Percentiles rank a stretch among this genome's conserved stretches.
Conservation (phyloP, 2,113 vertebrate genomes). For the Aplodontia rufa region DNA sequence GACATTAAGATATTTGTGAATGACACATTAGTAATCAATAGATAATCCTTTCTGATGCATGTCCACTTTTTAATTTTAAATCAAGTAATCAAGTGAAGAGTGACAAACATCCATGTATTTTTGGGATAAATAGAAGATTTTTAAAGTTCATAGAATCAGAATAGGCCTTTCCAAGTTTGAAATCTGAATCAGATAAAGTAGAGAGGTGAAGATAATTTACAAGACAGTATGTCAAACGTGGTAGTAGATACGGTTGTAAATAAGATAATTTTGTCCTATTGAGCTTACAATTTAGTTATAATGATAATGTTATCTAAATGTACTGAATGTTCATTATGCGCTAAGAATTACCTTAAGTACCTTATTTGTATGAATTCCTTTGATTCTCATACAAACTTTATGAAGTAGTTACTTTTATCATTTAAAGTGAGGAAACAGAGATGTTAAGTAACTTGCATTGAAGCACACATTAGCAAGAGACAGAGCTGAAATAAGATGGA, state of each 20-base stretch:
- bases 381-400: neutral
- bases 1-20: neutral
- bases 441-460: neutral
- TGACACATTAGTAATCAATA: neutral
- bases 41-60: neutral
- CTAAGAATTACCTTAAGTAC: neutral
- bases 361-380: neutral
- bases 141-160: neutral
- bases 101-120: neutral
- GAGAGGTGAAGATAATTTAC: neutral
- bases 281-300: conserved; percentile 2
- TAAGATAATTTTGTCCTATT: neutral
- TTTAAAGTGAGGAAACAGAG: neutral
- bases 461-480: neutral
- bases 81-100: neutral
- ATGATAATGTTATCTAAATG: neutral
- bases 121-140: neutral
- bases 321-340: neutral
- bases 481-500: neutral
- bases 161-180: neutral
- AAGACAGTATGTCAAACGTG: neutral
- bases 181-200: neutral
- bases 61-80: neutral
- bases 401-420: neutral
- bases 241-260: neutral